Conservation (phyloP, 2,888 invertebrate genomes). For the Mythimna pallens region DNA sequence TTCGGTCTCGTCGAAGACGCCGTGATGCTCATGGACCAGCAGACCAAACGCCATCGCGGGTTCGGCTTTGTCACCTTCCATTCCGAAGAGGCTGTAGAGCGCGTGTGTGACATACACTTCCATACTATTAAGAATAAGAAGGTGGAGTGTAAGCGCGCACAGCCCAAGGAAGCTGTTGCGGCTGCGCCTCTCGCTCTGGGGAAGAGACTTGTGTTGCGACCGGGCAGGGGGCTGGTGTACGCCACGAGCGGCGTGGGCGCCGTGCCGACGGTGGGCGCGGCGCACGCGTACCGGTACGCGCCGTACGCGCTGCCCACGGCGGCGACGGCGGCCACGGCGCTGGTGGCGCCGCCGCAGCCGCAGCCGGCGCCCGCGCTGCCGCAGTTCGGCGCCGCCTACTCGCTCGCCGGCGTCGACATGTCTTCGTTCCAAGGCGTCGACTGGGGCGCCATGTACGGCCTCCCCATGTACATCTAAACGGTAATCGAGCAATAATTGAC, state of each 20-base stretch:
- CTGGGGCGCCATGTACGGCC: constrained; percentile 97
- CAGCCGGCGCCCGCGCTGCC: constrained; percentile 91
- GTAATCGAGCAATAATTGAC: constrained; percentile 48
- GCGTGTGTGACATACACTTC: constrained; percentile 98
- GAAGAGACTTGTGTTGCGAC: constrained; percentile 93
- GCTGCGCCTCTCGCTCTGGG: constrained; percentile 92
- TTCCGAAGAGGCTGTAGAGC: constrained; percentile 97
- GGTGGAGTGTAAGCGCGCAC: constrained; percentile 97
- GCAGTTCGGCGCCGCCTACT: constrained; percentile 94
- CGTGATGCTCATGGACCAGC: constrained; percentile 98
- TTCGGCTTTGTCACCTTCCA: constrained; percentile 98
- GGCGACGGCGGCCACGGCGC: constrained; percentile 76
- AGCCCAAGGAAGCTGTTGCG: constrained; percentile 96
- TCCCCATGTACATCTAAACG: constrained; percentile 97
- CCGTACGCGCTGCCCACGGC: constrained; percentile 89
- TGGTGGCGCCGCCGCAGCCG: constrained; percentile 88
- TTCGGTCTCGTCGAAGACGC: constrained; percentile 97
- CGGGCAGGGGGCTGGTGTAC: constrained; percentile 92
- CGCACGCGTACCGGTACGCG: constrained; percentile 88
- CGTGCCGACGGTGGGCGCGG: constrained; percentile 72
- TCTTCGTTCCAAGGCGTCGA: constrained; percentile 97
- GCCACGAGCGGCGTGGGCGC: constrained; percentile 84
- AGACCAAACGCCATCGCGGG: constrained; percentile 97
- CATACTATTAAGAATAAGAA: constrained; percentile 98
- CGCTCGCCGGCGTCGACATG: constrained; percentile 97